These are phyloP conservation scores for Diplodus sargus DNA, from an alignment of 2,797 vertebrate species.

Conservation along the genomic window DNA sequence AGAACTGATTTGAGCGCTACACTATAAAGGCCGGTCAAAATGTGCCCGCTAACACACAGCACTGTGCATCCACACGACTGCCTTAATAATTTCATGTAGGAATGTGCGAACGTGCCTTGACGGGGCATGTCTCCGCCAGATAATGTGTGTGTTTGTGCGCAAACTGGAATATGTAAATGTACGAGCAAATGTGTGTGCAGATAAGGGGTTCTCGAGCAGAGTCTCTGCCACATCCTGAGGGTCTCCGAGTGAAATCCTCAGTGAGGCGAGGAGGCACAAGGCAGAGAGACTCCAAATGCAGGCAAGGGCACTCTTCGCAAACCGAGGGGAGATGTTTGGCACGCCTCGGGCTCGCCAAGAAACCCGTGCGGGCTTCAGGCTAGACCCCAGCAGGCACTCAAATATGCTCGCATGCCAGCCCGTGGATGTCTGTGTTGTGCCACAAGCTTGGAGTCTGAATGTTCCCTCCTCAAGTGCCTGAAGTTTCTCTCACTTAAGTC, in stretches of 20 bases:
- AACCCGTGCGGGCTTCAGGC: conserved; percentile 53
- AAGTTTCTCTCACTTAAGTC: conserved; percentile 41
- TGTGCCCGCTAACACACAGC: conserved; percentile 20
- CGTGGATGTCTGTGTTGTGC: conserved; percentile 33
- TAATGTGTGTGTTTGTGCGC: conserved; percentile 36
- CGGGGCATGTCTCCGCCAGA: conserved; percentile 31
- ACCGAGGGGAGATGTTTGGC: conserved; percentile 54
- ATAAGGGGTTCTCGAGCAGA: conserved; percentile 59
- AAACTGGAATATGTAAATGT: conserved; percentile 45
- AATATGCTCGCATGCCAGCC: conserved; percentile 44
- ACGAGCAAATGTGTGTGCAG: conserved; percentile 46
- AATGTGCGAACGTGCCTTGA: conserved; percentile 35
- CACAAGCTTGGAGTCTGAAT: conserved; percentile 32
- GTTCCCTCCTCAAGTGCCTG: conserved; percentile 31
- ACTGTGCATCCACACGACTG: not conserved
- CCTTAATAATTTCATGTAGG: conserved; percentile 16
- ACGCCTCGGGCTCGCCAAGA: conserved; percentile 43
- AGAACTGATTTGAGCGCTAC: conserved; percentile 54
- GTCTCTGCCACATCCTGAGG: conserved; percentile 58
- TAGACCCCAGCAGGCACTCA: conserved; percentile 58
- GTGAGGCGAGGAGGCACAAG: conserved; percentile 28
- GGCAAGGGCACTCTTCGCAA: conserved; percentile 47
- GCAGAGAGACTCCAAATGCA: conserved; percentile 54
- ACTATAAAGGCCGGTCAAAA: conserved; percentile 44
- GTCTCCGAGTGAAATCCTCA: conserved; percentile 49